Base-by-base conservation (phyloP, 2,888 invertebrate genomes). In the Hololepta plana region DNA sequence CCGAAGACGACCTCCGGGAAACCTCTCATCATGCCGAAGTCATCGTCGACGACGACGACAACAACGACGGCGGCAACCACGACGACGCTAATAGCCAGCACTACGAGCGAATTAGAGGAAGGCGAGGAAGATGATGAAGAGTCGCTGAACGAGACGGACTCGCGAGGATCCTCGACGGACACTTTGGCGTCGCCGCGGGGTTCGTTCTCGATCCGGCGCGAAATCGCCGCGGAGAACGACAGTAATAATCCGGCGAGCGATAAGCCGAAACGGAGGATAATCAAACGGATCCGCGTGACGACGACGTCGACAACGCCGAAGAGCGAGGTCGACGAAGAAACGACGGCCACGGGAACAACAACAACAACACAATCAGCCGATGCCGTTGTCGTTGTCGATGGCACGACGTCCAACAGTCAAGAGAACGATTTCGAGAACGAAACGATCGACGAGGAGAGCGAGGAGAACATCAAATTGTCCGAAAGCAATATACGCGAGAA, bases 401-500 rank as follows among this genome's bases (percentile, higher is more conserved):
- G n/a, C n/a, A n/a, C n/a, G n/a, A n/a, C n/a, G n/a, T n/a, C n/a
- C n/a, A n/a, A n/a, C n/a, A n/a, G n/a, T n/a, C n/a, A n/a, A n/a
- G n/a, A n/a, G n/a, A n/a, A n/a, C n/a, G n/a, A n/a, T n/a, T n/a
- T n/a, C n/a, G n/a, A n/a, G n/a, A n/a, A n/a, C n/a, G n/a, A n/a
- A n/a, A n/a, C n/a, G n/a, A n/a, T n/a, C n/a, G 32, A 38, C 15
- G 35, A 38, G 16, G 42, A 43, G 20, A 53, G 54, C 35, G 51
- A 45, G 15, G 55, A 55, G 38, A 51, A 54, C 31, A 54, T 56
- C 26, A 55, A 53, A 36, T 37, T 55, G 17, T 55, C 56, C 0
- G 54, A 55, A 37, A 52, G 51, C 11, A 55, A 50, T 32, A 53
- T 54, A 14, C 39, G 51, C 28, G 54, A 55, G 42, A 51, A 47